Evolutionary conservation across 2,888 invertebrate genomes (phyloP).

Genomic region (Melolontha melolontha): DNA sequence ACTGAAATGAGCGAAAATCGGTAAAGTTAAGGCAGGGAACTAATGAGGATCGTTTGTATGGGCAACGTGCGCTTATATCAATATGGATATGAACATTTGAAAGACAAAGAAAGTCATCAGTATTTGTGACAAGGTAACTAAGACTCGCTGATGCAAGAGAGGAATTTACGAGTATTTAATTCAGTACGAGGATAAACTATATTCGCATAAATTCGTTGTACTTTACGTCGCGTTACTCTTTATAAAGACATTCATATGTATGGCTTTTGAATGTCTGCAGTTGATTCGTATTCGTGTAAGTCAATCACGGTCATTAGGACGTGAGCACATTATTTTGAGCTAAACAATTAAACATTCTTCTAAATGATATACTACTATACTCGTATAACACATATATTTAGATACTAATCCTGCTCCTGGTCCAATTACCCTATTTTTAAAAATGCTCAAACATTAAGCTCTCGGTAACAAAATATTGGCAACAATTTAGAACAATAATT

Average conservation of each 20-base stretch:
- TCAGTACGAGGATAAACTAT: constrained; percentile 59
- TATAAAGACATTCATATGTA: constrained; percentile 40
- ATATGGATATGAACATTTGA: constrained; percentile 40
- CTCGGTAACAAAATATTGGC: no score
- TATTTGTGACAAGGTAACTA: constrained; percentile 61
- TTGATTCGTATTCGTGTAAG: constrained; percentile 11
- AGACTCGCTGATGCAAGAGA: constrained; percentile 47
- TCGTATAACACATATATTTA: no score
- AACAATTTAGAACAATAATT: no score
- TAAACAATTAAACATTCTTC: no score
- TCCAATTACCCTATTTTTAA: no score
- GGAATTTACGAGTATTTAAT: constrained; percentile 57
- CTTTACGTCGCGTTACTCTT: constrained; percentile 35
- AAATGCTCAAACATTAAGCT: no score
- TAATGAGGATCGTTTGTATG: constrained; percentile 37
- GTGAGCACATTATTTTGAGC: neutral
- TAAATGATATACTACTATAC: no score
- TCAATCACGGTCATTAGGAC: constrained; percentile 20
- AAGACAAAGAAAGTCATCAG: constrained; percentile 59
- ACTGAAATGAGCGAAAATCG: constrained; percentile 37
- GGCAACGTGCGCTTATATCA: constrained; percentile 28
- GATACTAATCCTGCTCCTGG: no score
- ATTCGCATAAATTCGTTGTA: constrained; percentile 53
- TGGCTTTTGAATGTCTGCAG: constrained; percentile 27
- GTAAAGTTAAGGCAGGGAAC: constrained; percentile 33